These are phyloP conservation scores for Drosophila arizonae DNA, from an alignment of 1,140 invertebrate genomes.

Conservation along the genomic window DNA sequence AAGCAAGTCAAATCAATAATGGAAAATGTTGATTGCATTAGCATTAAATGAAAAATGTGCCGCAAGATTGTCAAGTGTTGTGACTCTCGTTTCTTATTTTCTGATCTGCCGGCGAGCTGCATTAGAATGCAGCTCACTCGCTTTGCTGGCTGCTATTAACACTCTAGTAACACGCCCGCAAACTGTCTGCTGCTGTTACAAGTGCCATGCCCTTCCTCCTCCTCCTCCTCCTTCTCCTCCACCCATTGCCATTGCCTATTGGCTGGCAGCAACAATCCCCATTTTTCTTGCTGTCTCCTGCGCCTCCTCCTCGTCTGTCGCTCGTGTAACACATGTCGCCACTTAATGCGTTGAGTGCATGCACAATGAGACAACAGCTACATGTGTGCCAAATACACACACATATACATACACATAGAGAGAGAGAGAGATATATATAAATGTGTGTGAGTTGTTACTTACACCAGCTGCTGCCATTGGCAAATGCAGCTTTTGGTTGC, in stretches of 20 bases:
- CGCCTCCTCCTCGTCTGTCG: constrained; percentile 28
- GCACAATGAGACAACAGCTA: constrained; percentile 66
- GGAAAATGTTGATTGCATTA: constrained; percentile 22
- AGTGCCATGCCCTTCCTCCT: neutral
- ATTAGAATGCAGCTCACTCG: constrained; percentile 64
- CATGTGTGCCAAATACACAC: neutral
- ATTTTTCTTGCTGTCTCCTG: constrained; percentile 18
- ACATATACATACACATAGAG: neutral
- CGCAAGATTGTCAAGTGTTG: neutral
- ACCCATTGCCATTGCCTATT: neutral
- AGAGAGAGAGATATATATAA: too few species aligned
- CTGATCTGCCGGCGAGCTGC: constrained; percentile 28
- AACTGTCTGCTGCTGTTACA: neutral
- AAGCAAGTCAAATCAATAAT: constrained; percentile 17
- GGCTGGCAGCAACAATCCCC: neutral
- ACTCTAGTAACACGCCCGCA: constrained; percentile 34
- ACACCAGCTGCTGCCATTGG: constrained; percentile 13
- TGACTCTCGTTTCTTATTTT: constrained; percentile 17
- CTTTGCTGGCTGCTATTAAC: constrained; percentile 60
- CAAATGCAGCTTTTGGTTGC: constrained; percentile 47
- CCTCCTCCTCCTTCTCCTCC: neutral
- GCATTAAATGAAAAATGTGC: constrained; percentile 60
- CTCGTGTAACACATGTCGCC: constrained; percentile 70
- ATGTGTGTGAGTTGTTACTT: constrained; percentile 24
- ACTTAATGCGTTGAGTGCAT: constrained; percentile 74